A percentile compares a stretch with the other conserved stretches of the same genome.
These are phyloP conservation scores for Drymonia ruficornis DNA, from an alignment of 2,888 invertebrate genomes.

Conservation along the genomic window DNA sequence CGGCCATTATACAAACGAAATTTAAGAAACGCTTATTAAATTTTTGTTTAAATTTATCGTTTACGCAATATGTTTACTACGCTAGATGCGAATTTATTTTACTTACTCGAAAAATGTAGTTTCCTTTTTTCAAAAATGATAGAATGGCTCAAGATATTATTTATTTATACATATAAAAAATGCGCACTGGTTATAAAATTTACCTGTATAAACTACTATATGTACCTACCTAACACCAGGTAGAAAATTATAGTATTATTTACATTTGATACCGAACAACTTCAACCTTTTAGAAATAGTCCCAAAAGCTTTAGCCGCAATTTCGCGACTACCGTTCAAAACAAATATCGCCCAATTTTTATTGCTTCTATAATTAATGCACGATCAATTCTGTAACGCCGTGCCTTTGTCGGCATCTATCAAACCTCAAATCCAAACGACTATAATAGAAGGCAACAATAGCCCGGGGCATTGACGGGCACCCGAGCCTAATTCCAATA, in stretches of 20 bases:
- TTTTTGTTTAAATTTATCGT: too few relatives aligned
- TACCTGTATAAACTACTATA: too few relatives aligned
- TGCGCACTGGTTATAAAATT: too few relatives aligned
- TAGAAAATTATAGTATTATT: not conserved
- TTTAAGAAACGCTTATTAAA: too few relatives aligned
- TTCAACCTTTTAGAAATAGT: not conserved
- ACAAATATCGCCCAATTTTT: constrained; percentile 58
- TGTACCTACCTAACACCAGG: too few relatives aligned
- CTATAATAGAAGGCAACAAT: constrained; percentile 51
- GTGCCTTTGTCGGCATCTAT: constrained; percentile 50
- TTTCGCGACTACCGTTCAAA: constrained; percentile 59
- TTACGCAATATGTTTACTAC: too few relatives aligned
- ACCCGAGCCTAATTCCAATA: constrained; percentile 75
- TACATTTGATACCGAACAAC: not conserved
- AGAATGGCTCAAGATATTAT: too few relatives aligned
- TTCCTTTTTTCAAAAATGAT: too few relatives aligned
- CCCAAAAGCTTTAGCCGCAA: constrained; percentile 29
- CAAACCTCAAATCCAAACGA: constrained; percentile 46
- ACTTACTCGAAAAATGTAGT: too few relatives aligned
- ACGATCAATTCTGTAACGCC: constrained; percentile 57
- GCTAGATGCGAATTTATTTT: too few relatives aligned
- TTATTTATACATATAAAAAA: too few relatives aligned
- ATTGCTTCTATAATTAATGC: constrained; percentile 66
- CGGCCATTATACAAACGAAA: too few relatives aligned
- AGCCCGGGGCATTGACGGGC: constrained; percentile 54